phyloP scores from a whole-genome alignment of 1,140 invertebrate species.

The Zaprionus tsacasi region DNA sequence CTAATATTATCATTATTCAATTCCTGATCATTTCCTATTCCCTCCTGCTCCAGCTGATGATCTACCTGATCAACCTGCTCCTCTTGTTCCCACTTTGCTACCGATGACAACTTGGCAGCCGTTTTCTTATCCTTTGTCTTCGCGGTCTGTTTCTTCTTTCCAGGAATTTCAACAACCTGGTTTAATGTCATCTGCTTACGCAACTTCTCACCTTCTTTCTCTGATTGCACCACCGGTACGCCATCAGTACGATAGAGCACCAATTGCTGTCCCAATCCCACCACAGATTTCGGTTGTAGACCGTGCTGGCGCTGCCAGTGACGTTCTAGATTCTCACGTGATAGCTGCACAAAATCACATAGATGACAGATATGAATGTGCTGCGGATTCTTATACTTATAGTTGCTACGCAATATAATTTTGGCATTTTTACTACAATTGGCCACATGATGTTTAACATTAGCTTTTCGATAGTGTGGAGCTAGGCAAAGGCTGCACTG shows the following conservation, averaged over 20 bases:
- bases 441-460: conserved; percentile 16
- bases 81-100: not conserved
- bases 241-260: conserved; percentile 15
- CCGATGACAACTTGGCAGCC: not conserved
- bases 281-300: not conserved
- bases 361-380: conserved; percentile 85
- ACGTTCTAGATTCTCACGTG: conserved; percentile 83
- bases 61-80: too few species aligned
- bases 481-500: conserved; percentile 85
- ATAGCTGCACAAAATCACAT: conserved; percentile 87
- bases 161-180: not conserved
- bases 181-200: not conserved
- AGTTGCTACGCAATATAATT: not conserved
- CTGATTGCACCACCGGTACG: not conserved
- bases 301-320: conserved; percentile 85
- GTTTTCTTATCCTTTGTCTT: conserved; percentile 8
- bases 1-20: not conserved
- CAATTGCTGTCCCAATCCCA: conserved; percentile 29
- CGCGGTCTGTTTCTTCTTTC: not conserved
- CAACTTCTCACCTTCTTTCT: not conserved
- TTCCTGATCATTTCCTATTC: not conserved
- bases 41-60: not conserved
- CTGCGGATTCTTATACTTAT: conserved; percentile 4
- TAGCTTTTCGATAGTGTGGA: not conserved
- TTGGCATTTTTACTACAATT: conserved; percentile 26